Percentiles rank a stretch among this genome's conserved stretches.
Evolutionary conservation across 37 sponge, comb jelly and placozoan species (phyloP).

Genomic region (Corticium candelabrum): DNA sequence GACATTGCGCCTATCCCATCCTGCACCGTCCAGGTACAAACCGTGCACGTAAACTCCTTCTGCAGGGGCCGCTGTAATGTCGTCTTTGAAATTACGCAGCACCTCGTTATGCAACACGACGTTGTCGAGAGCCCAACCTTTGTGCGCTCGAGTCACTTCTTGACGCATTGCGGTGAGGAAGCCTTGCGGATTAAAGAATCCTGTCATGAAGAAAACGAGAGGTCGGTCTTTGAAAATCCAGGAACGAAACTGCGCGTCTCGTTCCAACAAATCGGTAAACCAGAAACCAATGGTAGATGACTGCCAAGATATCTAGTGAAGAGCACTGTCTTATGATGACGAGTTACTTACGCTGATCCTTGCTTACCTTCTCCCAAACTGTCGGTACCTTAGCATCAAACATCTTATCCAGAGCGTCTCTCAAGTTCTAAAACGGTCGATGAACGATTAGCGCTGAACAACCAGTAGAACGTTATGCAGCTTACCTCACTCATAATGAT

Average conservation of each 20-base stretch:
- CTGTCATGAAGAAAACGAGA: constrained; percentile 96
- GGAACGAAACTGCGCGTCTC: constrained; percentile 82
- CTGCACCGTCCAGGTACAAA: constrained; percentile 97
- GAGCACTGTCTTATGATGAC: no score
- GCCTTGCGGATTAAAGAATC: constrained; percentile 99
- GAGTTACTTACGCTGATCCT: no score
- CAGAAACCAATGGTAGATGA: constrained; percentile 98
- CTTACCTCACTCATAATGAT: constrained; percentile 97
- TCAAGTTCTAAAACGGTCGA: constrained; percentile 43
- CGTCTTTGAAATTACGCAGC: constrained; percentile 80
- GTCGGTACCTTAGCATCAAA: constrained; percentile 95
- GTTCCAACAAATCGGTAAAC: constrained; percentile 97
- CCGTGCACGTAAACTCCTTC: constrained; percentile 98
- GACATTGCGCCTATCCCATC: constrained; percentile 83
- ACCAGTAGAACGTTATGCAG: not conserved
- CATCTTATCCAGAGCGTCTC: constrained; percentile 90
- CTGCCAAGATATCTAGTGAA: constrained; percentile 87
- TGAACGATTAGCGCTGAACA: not conserved
- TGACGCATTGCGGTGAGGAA: constrained; percentile 99
- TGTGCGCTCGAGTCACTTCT: constrained; percentile 92
- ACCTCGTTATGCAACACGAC: constrained; percentile 92
- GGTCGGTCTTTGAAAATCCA: constrained; percentile 94
- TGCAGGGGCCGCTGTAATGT: constrained; percentile 69
- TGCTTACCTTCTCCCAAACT: constrained; percentile 73
- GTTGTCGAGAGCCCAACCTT: constrained; percentile 98